Conservation (phyloP, 2,113 vertebrate species). For the Brachyistius frenatus region DNA sequence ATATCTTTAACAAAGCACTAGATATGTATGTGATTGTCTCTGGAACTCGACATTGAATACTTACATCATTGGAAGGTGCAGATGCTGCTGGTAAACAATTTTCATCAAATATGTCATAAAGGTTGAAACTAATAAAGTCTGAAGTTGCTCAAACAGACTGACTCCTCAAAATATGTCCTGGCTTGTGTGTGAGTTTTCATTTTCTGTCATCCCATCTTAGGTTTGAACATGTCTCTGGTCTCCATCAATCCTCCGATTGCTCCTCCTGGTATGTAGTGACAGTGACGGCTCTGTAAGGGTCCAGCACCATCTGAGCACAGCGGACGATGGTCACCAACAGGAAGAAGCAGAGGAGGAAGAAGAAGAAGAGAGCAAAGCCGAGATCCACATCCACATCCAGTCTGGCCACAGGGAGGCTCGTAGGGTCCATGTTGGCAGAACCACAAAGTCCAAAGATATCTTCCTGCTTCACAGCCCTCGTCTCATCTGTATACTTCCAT, state of each 20-base stretch:
- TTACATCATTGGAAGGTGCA: conserved; percentile 27
- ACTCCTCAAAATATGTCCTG: neutral
- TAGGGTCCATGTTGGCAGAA: conserved; percentile 69
- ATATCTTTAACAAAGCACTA: too few species aligned
- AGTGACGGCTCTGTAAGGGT: conserved; percentile 84
- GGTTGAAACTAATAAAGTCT: too few species aligned
- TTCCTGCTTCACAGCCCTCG: neutral
- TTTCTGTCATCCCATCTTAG: neutral
- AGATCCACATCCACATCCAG: conserved; percentile 84
- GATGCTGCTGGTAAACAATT: neutral
- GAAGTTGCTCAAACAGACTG: neutral
- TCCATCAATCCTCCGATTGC: conserved; percentile 68
- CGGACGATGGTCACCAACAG: conserved; percentile 83
- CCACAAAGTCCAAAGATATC: neutral
- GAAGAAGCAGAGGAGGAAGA: conserved; percentile 85
- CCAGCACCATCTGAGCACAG: conserved; percentile 84
- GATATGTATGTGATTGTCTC: too few species aligned
- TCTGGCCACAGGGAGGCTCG: conserved; percentile 7
- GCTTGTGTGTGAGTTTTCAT: neutral
- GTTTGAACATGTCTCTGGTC: neutral
- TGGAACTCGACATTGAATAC: neutral
- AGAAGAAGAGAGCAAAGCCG: conserved; percentile 85
- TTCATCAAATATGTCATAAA: neutral
- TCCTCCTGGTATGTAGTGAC: conserved; percentile 80
- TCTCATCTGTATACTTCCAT: neutral